Base-by-base conservation (phyloP, 2,797 vertebrate genomes). In the Crenichthys baileyi region DNA sequence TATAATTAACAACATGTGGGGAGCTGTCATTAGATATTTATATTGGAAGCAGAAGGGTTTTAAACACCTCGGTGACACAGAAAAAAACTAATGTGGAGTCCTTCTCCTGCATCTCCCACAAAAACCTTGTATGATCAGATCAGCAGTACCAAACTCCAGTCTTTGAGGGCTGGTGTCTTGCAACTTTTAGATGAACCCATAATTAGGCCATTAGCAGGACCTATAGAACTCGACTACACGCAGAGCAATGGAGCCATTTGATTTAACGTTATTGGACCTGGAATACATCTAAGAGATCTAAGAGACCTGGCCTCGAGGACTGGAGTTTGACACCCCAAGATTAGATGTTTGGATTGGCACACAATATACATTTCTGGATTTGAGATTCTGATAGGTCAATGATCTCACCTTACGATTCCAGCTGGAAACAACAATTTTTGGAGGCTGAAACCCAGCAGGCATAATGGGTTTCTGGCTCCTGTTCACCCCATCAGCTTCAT, bases 361-460 rank as follows among this genome's bases (percentile, higher is more conserved):
- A 72, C 31, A 39, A 79, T 6, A 58, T 55, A 79, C 80, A 18
- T 76, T 56, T 31, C 77, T 85, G 44, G 87, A 84, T 0, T 22
- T 12, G n/a, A 77, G 65, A 79, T 36, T 73, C 46, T 0, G 1
- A 73, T 70, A 72, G 76, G 68, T 82, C 85, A 84, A 85, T 87
- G 82, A 73, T 72, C 89, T 93, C 83, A 99, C 98, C 97, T 96
- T 99, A 26, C 98, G 97, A 94, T 99, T 99, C 98, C 98, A 99
- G 94, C 98, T 99, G 89, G 98, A 99, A 87, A 99, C 74, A 0
- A 99, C 93, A 0, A 97, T 97, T 93, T 98, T 97, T 1, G 98
- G 97, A 39, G 97, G 92, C 93, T 98, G 97, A 65, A 97, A 91
- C 2, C 98, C 98, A 11, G 93, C 94, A 48, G 98, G 98, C 83